phyloP scores from a whole-genome alignment of 2,888 invertebrate species.

The Halictus ligatus region DNA sequence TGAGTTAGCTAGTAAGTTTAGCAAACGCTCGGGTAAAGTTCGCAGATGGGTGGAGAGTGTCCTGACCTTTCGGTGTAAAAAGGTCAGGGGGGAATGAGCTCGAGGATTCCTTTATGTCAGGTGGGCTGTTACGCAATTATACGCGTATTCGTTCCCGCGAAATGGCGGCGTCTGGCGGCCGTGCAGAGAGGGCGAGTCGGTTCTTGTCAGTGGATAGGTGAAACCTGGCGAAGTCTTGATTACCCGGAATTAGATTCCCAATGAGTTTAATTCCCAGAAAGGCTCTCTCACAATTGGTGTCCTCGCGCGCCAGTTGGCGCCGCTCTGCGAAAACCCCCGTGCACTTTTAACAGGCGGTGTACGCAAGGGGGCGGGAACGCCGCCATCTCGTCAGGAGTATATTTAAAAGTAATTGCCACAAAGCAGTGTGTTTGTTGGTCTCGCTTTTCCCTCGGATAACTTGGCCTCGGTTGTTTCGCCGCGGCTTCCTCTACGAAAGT shows the following conservation, averaged over 20 bases:
- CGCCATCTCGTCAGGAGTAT: slow-evolving; percentile 45
- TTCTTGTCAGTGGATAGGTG: slow-evolving; percentile 51
- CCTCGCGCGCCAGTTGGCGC: slow-evolving; percentile 50
- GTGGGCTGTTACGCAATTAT: slow-evolving; percentile 59
- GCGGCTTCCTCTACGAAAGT: slow-evolving; percentile 39
- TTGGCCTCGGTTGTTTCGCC: slow-evolving; percentile 44
- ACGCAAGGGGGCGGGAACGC: not conserved
- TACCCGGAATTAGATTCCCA: slow-evolving; percentile 70
- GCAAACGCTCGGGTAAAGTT: not conserved
- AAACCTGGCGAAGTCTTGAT: slow-evolving; percentile 68
- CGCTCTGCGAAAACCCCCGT: slow-evolving; percentile 36
- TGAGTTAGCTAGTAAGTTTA: not conserved
- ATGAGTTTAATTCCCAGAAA: slow-evolving; percentile 72
- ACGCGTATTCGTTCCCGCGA: slow-evolving; percentile 52
- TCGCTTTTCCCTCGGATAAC: slow-evolving; percentile 46
- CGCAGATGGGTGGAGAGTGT: not conserved
- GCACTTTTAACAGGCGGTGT: slow-evolving; percentile 55
- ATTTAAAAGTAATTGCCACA: slow-evolving; percentile 67
- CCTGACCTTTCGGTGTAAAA: slow-evolving; percentile 11
- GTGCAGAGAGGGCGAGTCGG: slow-evolving; percentile 28
- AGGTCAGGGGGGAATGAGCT: slow-evolving; percentile 33
- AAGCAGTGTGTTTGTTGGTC: slow-evolving; percentile 54
- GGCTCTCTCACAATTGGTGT: slow-evolving; percentile 67
- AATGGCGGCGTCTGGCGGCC: not conserved
- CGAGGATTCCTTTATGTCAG: slow-evolving; percentile 62